Evolutionary conservation across 1,140 invertebrate species (phyloP).

Genomic region (Meloidogyne hapla): DNA sequence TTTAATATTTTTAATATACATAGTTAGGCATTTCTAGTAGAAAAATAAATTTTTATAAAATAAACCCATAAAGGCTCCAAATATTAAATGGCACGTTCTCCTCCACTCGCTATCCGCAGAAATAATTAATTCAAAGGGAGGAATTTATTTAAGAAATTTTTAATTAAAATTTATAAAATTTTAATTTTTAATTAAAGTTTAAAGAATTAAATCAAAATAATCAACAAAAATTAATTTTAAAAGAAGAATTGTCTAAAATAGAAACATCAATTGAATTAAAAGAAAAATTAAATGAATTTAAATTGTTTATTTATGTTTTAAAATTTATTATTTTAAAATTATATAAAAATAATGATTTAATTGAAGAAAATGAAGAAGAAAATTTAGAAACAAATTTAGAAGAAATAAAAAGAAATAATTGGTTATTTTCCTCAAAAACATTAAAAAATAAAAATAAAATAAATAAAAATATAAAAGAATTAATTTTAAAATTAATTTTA

Average conservation of each 20-base stretch:
- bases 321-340: background rate
- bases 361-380: background rate
- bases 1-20: background rate
- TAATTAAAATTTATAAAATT: too few relatives aligned
- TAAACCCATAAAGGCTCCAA: too few relatives aligned
- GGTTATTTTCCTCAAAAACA: too few relatives aligned
- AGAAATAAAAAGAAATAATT: too few relatives aligned
- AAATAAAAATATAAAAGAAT: background rate
- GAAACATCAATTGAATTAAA: conserved; percentile 3
- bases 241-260: background rate
- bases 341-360: background rate
- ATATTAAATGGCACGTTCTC: too few relatives aligned
- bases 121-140: too few relatives aligned
- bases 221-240: background rate
- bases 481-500: background rate
- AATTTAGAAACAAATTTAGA: background rate
- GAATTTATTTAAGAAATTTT: too few relatives aligned
- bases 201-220: background rate
- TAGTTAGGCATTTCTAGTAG: too few relatives aligned
- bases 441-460: background rate
- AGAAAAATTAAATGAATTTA: background rate
- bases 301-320: background rate
- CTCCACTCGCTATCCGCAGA: too few relatives aligned
- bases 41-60: too few relatives aligned
- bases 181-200: too few relatives aligned